Conservation (phyloP, 1,140 invertebrate genomes). For the Diorhabda sublineata region DNA sequence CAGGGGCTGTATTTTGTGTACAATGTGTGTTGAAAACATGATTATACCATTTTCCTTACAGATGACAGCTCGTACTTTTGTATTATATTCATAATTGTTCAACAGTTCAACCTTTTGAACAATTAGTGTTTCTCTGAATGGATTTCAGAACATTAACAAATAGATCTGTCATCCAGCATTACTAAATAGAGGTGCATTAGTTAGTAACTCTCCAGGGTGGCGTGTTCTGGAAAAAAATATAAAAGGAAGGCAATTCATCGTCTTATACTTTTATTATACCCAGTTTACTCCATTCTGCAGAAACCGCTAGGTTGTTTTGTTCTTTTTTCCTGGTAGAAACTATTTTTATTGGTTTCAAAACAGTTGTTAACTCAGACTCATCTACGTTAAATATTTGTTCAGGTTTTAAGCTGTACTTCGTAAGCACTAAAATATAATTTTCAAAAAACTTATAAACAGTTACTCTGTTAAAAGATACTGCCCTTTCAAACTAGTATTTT, state of each 20-base stretch:
- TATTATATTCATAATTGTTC: no score
- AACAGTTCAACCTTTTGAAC: no score
- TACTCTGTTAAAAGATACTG: slow-evolving; percentile 12
- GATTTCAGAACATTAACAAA: no score
- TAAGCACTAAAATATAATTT: slow-evolving; percentile 16
- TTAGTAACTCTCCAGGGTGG: background rate
- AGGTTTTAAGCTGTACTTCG: background rate
- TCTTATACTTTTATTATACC: slow-evolving; percentile 5
- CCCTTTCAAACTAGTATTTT: slow-evolving; percentile 13
- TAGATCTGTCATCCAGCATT: background rate
- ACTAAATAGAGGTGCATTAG: background rate
- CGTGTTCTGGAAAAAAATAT: background rate
- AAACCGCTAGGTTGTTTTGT: slow-evolving; percentile 48
- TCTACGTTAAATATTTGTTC: slow-evolving; percentile 21
- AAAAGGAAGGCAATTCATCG: slow-evolving; percentile 1
- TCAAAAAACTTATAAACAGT: slow-evolving; percentile 24
- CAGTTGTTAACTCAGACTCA: slow-evolving; percentile 5
- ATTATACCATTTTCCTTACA: no score
- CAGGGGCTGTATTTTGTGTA: no score
- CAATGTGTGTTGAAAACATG: no score
- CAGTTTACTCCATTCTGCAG: slow-evolving; percentile 44
- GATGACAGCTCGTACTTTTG: no score
- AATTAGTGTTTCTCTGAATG: no score
- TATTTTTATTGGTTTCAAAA: slow-evolving; percentile 1
- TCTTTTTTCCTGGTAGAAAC: slow-evolving; percentile 21